These are phyloP conservation scores for Drosophila falleni DNA, from an alignment of 2,888 invertebrate genomes.

Conservation along the genomic window DNA sequence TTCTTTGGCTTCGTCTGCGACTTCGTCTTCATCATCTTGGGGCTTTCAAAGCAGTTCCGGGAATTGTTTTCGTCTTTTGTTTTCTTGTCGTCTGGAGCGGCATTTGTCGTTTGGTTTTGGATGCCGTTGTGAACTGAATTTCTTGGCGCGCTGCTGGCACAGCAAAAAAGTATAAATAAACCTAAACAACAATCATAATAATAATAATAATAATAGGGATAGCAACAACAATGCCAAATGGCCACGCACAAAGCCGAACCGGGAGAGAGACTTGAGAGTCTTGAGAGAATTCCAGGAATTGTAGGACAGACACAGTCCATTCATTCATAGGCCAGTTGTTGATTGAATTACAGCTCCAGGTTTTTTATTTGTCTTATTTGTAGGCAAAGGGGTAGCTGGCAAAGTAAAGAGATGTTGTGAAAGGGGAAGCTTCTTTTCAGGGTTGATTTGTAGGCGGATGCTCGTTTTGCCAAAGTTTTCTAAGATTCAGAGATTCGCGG, in stretches of 20 bases:
- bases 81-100: conserved; percentile 54
- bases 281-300: conserved; percentile 50
- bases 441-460: conserved; percentile 31
- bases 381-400: background rate
- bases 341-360: conserved; percentile 68
- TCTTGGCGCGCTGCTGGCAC: conserved; percentile 63
- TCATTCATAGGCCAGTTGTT: conserved; percentile 63
- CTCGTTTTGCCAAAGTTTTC: conserved; percentile 42
- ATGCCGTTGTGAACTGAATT: conserved; percentile 59
- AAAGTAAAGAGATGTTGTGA: background rate
- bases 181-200: conserved; percentile 21
- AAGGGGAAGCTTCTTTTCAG: conserved; percentile 2
- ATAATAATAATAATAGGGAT: conserved; percentile 42
- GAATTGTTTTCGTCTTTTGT: conserved; percentile 74
- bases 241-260: conserved; percentile 50
- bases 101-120: conserved; percentile 47
- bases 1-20: conserved; percentile 21
- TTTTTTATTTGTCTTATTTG: conserved; percentile 20
- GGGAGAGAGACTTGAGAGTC: conserved; percentile 4
- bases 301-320: conserved; percentile 39
- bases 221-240: conserved; percentile 45
- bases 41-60: conserved; percentile 57
- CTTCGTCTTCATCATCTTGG: conserved; percentile 8
- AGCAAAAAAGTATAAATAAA: conserved; percentile 36
- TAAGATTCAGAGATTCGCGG: conserved; percentile 54